These are phyloP conservation scores for Alethe diademata DNA, from an alignment of 2,113 vertebrate genomes.

Conservation along the genomic window DNA sequence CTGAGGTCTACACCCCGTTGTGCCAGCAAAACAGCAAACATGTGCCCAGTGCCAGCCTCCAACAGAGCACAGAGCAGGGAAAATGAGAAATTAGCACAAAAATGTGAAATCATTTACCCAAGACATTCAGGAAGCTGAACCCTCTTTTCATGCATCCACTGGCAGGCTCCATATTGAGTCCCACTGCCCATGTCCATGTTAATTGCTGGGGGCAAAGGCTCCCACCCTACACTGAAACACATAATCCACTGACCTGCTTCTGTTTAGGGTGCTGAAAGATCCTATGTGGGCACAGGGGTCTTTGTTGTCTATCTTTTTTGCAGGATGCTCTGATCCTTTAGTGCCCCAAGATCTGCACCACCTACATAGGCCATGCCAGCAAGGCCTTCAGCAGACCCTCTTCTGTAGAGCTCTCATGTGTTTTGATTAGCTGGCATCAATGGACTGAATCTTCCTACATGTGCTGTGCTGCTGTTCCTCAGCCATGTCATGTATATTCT, in stretches of 20 bases:
- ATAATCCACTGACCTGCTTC: neutral
- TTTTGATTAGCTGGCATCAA: neutral
- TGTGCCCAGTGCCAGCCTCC: neutral
- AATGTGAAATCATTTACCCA: neutral
- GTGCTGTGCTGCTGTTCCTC: neutral
- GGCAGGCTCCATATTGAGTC: neutral
- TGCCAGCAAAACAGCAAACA: neutral
- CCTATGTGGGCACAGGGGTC: accelerated
- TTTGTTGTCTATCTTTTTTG: neutral
- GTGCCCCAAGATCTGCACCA: neutral
- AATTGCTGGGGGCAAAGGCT: neutral
- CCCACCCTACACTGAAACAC: neutral
- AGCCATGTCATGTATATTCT: neutral
- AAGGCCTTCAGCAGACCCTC: neutral
- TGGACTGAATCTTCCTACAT: neutral
- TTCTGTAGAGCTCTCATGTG: neutral
- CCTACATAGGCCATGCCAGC: neutral
- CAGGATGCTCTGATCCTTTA: neutral
- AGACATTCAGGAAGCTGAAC: neutral
- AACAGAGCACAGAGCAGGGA: neutral
- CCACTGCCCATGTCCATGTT: neutral
- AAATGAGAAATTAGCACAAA: neutral
- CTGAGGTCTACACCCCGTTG: accelerated
- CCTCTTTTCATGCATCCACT: neutral
- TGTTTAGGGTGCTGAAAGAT: neutral